Evolutionary conservation across 2,797 vertebrate genomes (phyloP).

Genomic region (Chelidonichthys spinosus): DNA sequence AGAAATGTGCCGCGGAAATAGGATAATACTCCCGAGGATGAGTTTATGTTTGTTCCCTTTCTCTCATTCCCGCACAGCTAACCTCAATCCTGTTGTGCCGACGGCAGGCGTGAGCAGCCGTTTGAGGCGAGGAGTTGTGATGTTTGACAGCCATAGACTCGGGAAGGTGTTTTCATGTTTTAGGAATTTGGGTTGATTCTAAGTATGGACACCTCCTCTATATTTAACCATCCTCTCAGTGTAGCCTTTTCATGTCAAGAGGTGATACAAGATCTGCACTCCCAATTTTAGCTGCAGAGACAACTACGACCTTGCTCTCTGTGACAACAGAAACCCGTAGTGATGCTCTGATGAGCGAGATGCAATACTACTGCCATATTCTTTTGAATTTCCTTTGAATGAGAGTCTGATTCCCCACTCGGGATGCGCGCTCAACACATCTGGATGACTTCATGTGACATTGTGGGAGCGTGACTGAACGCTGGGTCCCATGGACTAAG

Average conservation of each 20-base stretch:
- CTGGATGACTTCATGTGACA: conserved; percentile 62
- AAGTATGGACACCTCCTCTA: conserved; percentile 54
- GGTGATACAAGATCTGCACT: conserved; percentile 42
- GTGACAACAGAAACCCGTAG: conserved; percentile 3
- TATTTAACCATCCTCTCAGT: conserved; percentile 55
- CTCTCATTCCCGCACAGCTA: conserved; percentile 52
- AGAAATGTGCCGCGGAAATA: conserved; percentile 58
- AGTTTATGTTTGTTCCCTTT: conserved; percentile 59
- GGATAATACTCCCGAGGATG: conserved; percentile 61
- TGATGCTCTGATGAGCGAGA: conserved; percentile 19
- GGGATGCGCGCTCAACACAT: conserved; percentile 46
- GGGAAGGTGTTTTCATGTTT: conserved; percentile 49
- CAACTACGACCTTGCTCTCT: conserved; percentile 31
- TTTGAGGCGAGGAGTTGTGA: conserved; percentile 45
- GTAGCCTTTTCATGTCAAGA: conserved; percentile 53
- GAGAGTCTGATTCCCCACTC: conserved; percentile 17
- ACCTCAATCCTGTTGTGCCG: conserved; percentile 57
- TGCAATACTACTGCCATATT: conserved; percentile 22
- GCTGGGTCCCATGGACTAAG: conserved; percentile 43
- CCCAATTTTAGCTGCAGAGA: conserved; percentile 47
- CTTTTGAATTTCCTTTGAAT: conserved; percentile 9
- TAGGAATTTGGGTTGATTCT: conserved; percentile 62
- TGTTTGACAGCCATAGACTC: conserved; percentile 43
- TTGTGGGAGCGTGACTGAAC: conserved; percentile 46
- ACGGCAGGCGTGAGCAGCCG: conserved; percentile 41